Evolutionary conservation across 23 tunicate species (phyloP), one percentile per base, ranked within the genome.

Genomic region (Ciona savignyi): DNA sequence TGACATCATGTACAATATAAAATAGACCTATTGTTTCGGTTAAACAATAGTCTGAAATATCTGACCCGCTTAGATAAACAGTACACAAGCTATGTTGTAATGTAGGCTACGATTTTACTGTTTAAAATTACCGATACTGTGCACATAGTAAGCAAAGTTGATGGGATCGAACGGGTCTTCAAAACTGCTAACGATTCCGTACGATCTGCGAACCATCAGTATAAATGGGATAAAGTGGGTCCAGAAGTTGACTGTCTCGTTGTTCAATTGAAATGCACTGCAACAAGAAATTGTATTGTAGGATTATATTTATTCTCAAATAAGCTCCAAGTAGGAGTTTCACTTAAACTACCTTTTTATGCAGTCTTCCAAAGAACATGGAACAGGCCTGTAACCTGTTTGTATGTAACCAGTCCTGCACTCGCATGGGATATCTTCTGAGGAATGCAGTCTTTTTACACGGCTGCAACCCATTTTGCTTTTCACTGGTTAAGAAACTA

Each of bases 181-280:
- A 0, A 63, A 25, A 34, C 34, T 51, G 3, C 35, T 4, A 28
- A 73, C 70, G 31, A 77, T 33, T 20, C 20, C 32, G 62, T 35
- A 83, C 34, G 49, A 60, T 26, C 89, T 82, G 33, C 62, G 65
- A 33, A 70, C 27, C 23, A 77, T 22, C 23, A 62, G 11, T 15
- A 83, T 21, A 25, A 83, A 62, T n/a, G 82, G 68, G 15, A 83
- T 24, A 62, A 83, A 77, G 71, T 83, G 89, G 11, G 89, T 83
- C 89, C 89, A 83, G 64, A 77, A 79, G 35, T 77, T 83, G 29
- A 75, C 23, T 0, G 72, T 34, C 42, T 83, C 85, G 64, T 83
- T 83, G 51, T 73, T 83, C 63, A 78, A 82, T 9, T 70, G 63
- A 51, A 83, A 71, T 0, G 75, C 67, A 65, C 89, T 83, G 35